Conservation (phyloP, 2,113 vertebrate species). For the Dinomys branickii region DNA sequence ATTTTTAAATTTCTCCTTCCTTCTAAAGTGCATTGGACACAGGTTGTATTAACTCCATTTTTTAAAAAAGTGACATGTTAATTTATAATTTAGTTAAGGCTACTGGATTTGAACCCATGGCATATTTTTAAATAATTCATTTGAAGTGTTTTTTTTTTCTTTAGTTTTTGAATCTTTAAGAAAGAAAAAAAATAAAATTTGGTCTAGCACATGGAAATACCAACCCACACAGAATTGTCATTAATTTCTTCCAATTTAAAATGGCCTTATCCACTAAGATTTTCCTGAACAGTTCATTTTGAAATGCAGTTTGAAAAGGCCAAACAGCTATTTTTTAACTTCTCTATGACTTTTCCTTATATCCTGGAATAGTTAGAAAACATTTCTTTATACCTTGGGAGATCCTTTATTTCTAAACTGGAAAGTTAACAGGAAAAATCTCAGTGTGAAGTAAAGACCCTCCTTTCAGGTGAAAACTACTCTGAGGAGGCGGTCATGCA, state of each 20-base stretch:
- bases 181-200: background rate
- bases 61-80: background rate
- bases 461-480: constrained; percentile 40
- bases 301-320: constrained; percentile 13
- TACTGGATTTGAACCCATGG: background rate
- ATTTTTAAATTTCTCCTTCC: background rate
- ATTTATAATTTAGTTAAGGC: background rate
- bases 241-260: background rate
- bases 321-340: background rate
- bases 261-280: background rate
- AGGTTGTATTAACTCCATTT: background rate
- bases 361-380: background rate
- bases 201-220: background rate
- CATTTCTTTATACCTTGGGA: background rate
- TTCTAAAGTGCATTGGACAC: background rate
- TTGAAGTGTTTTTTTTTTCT: background rate
- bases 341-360: background rate
- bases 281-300: constrained; percentile 15
- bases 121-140: constrained; percentile 2
- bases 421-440: background rate
- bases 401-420: background rate
- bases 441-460: background rate
- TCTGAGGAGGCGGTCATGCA: background rate
- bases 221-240: background rate
- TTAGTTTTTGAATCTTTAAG: background rate